These are phyloP conservation scores for Cyrtonyx montezumae DNA, from an alignment of 2,113 vertebrate genomes.

Conservation along the genomic window DNA sequence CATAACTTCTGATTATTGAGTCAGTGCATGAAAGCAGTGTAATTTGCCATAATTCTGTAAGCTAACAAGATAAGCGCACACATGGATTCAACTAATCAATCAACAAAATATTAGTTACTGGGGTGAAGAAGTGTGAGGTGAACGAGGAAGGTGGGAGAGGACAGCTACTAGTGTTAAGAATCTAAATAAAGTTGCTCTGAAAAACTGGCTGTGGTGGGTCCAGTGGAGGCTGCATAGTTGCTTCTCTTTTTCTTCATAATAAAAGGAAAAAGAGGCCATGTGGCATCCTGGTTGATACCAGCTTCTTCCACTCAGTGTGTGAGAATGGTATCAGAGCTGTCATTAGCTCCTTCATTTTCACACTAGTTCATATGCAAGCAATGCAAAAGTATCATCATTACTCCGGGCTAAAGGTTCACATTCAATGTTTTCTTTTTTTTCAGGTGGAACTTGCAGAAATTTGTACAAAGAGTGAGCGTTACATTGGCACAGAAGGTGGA, in stretches of 20 bases:
- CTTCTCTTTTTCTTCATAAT: not conserved
- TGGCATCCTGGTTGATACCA: not conserved
- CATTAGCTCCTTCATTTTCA: not conserved
- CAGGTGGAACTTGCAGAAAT: slow-evolving; percentile 93
- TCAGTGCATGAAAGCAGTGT: not conserved
- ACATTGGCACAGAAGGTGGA: slow-evolving; percentile 96
- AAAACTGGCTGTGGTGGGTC: not conserved
- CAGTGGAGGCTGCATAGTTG: not conserved
- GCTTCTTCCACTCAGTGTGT: not conserved
- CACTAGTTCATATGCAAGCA: not conserved
- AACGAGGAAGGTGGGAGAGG: not conserved
- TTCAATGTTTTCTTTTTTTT: not conserved
- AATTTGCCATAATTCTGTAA: not conserved
- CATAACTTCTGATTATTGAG: not conserved
- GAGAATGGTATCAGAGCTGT: not conserved
- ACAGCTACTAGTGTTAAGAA: not conserved
- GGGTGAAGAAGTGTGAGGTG: not conserved
- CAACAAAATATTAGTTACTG: not conserved
- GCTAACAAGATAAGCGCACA: not conserved
- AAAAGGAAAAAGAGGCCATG: not conserved
- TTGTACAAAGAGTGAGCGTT: slow-evolving; percentile 90
- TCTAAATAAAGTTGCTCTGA: not conserved
- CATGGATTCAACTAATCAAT: not conserved
- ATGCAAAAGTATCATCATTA: slow-evolving; percentile 10
- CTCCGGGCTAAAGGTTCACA: not conserved